Conservation (phyloP, 2,888 invertebrate genomes). For the Scaptomyza reducta region DNA sequence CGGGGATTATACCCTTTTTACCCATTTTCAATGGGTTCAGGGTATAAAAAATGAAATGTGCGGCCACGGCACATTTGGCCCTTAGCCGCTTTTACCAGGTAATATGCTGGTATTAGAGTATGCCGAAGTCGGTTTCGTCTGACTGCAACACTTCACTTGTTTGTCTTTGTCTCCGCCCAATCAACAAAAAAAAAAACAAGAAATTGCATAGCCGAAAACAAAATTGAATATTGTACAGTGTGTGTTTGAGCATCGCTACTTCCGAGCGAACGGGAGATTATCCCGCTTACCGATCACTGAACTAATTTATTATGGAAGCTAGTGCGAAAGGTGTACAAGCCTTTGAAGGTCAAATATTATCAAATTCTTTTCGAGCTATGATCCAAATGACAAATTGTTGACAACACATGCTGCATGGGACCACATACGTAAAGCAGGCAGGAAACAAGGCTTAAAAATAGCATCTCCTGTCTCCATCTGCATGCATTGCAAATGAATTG, state of each 20-base stretch:
- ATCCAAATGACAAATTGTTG: constrained; percentile 70
- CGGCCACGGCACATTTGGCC: no score
- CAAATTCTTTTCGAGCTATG: background rate
- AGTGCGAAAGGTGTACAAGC: background rate
- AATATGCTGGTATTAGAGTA: background rate
- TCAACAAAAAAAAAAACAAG: background rate
- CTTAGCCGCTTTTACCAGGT: no score
- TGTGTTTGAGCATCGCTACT: background rate
- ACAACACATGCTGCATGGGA: constrained; percentile 56
- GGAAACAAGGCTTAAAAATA: constrained; percentile 39
- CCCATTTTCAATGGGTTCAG: no score
- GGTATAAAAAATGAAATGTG: no score
- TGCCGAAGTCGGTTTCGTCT: background rate
- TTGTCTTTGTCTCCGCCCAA: background rate
- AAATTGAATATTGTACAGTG: background rate
- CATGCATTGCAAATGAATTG: constrained; percentile 80
- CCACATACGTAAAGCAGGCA: constrained; percentile 42
- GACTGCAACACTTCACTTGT: background rate
- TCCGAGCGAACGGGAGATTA: no score
- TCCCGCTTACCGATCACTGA: background rate
- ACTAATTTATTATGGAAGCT: background rate
- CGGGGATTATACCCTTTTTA: no score
- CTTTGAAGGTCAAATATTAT: background rate
- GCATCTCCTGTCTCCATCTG: constrained; percentile 52
- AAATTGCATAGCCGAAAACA: no score